Percentiles rank a stretch among this genome's conserved stretches.
phyloP scores from a whole-genome alignment of 1,140 invertebrate species.

The Gryllus bimaculatus region DNA sequence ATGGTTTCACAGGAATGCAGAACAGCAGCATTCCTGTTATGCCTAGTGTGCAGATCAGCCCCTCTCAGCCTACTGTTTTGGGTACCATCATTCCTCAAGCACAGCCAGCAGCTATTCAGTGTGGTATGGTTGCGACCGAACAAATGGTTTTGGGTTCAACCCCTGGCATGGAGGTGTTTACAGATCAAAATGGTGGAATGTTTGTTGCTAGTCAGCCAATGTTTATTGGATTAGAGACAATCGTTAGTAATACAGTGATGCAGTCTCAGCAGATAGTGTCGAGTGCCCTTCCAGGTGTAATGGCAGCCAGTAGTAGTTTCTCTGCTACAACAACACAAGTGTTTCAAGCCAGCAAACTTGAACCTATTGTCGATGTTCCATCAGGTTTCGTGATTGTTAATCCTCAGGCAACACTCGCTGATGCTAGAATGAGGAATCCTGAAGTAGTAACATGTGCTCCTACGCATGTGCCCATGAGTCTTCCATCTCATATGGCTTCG shows the following conservation, averaged over 20 bases:
- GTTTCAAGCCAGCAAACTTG: conserved; percentile 70
- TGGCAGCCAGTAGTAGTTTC: conserved; percentile 66
- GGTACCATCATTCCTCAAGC: conserved; percentile 54
- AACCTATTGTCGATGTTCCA: conserved; percentile 63
- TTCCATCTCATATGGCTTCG: neutral
- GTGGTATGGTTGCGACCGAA: conserved; percentile 43
- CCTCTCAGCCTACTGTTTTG: conserved; percentile 42
- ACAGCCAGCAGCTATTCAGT: conserved; percentile 39
- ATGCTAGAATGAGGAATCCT: neutral
- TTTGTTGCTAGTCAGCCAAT: conserved; percentile 56
- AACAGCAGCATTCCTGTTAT: conserved; percentile 50
- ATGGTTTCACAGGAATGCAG: conserved; percentile 45
- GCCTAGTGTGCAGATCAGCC: conserved; percentile 41
- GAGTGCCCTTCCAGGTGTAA: conserved; percentile 56
- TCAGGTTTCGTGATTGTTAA: conserved; percentile 33
- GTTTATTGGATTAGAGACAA: conserved; percentile 71
- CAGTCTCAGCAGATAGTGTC: conserved; percentile 71
- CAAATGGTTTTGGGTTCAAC: conserved; percentile 54
- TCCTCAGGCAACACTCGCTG: neutral
- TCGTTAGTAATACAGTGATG: conserved; percentile 77
- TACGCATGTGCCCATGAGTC: conserved; percentile 8
- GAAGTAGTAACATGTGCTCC: conserved; percentile 8
- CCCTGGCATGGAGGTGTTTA: conserved; percentile 58
- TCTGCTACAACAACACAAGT: conserved; percentile 71
- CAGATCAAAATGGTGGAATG: conserved; percentile 55